Percentiles rank a stretch among this genome's conserved stretches.
Evolutionary conservation across 2,113 vertebrate species (phyloP).

Genomic region (Pelodiscus sinensis): DNA sequence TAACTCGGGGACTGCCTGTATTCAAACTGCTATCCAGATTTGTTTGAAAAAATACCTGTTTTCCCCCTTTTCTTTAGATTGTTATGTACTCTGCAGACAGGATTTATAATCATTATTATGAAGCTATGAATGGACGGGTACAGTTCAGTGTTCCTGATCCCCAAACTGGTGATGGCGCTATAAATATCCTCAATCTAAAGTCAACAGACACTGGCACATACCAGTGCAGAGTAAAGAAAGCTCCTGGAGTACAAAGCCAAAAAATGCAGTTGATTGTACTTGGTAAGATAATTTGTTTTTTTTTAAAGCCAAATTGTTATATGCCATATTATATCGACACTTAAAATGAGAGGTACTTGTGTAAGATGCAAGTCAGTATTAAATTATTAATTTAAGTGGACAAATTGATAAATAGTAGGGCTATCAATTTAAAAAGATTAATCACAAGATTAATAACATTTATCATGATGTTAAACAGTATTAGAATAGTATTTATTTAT

Average conservation of each 20-base stretch:
- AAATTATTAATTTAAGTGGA: not conserved
- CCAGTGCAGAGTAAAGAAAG: constrained; percentile 97
- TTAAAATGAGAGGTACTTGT: not conserved
- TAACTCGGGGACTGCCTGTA: no score
- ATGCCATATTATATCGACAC: not conserved
- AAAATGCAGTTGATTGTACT: constrained; percentile 91
- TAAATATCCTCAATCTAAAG: constrained; percentile 87
- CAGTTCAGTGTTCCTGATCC: constrained; percentile 88
- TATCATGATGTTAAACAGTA: no score
- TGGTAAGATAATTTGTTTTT: constrained; percentile 79
- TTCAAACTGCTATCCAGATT: not conserved
- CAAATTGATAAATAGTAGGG: not conserved
- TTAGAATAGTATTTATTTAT: no score
- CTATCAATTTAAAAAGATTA: no score
- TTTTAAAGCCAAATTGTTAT: not conserved
- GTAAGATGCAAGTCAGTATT: not conserved
- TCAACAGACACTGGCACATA: constrained; percentile 89
- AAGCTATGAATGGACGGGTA: constrained; percentile 82
- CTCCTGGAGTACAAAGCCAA: constrained; percentile 86
- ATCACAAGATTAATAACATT: no score
- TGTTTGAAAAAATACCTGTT: not conserved
- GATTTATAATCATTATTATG: constrained; percentile 84
- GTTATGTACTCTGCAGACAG: constrained; percentile 90
- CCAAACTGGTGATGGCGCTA: constrained; percentile 89
- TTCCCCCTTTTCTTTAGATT: constrained; percentile 76